Percentiles rank a stretch among this genome's conserved stretches.
Conservation (phyloP, 2,888 invertebrate species). For the Diabrotica balteata region DNA sequence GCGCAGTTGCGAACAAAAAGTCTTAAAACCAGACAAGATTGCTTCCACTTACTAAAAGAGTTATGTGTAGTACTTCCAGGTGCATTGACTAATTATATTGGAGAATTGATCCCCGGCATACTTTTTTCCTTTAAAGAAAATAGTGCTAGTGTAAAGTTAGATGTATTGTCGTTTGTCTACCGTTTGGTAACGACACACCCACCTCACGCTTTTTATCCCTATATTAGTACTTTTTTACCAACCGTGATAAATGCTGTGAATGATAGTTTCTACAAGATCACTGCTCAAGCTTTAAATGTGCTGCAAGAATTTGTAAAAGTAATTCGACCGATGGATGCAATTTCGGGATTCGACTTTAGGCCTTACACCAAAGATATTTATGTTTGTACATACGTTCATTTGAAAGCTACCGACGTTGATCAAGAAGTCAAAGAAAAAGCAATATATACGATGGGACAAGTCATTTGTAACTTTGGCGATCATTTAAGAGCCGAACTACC, state of each 20-base stretch:
- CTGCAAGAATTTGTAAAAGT: slow-evolving; percentile 94
- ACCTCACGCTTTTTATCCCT: slow-evolving; percentile 81
- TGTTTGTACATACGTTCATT: slow-evolving; percentile 81
- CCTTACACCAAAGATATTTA: slow-evolving; percentile 85
- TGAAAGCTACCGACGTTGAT: slow-evolving; percentile 96
- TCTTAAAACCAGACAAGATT: slow-evolving; percentile 89
- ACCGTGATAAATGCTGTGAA: slow-evolving; percentile 89
- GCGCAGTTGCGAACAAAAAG: slow-evolving; percentile 86
- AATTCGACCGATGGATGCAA: slow-evolving; percentile 80
- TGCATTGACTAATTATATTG: slow-evolving; percentile 77
- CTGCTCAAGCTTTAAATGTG: slow-evolving; percentile 93
- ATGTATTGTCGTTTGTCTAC: slow-evolving; percentile 90
- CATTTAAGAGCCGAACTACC: slow-evolving; percentile 79
- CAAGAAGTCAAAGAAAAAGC: slow-evolving; percentile 99
- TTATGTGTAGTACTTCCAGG: slow-evolving; percentile 88
- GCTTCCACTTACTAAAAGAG: slow-evolving; percentile 89
- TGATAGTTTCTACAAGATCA: slow-evolving; percentile 98
- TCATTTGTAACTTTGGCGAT: slow-evolving; percentile 92
- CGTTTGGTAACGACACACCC: slow-evolving; percentile 82
- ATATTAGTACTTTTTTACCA: slow-evolving; percentile 80
- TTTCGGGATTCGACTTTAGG: slow-evolving; percentile 71
- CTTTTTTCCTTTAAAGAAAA: slow-evolving; percentile 90
- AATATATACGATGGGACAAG: slow-evolving; percentile 95
- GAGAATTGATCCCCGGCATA: slow-evolving; percentile 86
- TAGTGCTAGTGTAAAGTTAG: slow-evolving; percentile 96